A percentile compares a stretch with the other conserved stretches of the same genome.
Evolutionary conservation across 2,888 invertebrate genomes (phyloP).

Genomic region (Drosophila pseudotalamancana): DNA sequence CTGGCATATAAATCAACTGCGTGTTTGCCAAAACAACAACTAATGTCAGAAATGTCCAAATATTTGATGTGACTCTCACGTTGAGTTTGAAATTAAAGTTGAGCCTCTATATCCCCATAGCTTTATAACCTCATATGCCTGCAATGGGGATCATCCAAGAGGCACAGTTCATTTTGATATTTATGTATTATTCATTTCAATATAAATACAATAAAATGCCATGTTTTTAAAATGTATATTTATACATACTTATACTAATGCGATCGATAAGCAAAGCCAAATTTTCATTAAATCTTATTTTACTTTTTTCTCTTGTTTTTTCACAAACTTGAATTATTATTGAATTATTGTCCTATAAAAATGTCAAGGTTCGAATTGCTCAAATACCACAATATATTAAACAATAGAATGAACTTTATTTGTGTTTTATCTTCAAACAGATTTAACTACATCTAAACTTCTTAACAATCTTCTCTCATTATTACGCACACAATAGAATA

Average conservation of each 20-base stretch:
- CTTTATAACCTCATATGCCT: not conserved
- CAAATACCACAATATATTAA: no score
- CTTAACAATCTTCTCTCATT: no score
- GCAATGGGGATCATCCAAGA: not conserved
- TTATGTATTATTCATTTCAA: conserved; percentile 4
- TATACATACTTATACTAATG: no score
- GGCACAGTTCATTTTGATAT: conserved; percentile 1
- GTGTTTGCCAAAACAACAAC: conserved; percentile 29
- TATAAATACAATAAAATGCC: conserved; percentile 4
- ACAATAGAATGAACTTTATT: no score
- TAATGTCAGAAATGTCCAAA: conserved; percentile 30
- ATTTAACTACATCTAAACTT: no score
- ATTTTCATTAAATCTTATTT: no score
- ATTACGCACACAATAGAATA: not conserved
- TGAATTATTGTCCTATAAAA: no score
- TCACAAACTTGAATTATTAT: no score
- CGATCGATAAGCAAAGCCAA: no score
- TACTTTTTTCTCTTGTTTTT: no score
- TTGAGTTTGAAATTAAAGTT: not conserved
- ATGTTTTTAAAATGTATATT: not conserved
- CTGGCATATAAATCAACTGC: conserved; percentile 50
- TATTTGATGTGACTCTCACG: conserved; percentile 28
- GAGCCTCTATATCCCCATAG: not conserved
- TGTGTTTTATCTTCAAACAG: no score
- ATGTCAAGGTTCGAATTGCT: no score